Evolutionary conservation across 2,888 invertebrate genomes (phyloP), one percentile per base, ranked within the genome.

Genomic region (Caenorhabditis sp.): DNA sequence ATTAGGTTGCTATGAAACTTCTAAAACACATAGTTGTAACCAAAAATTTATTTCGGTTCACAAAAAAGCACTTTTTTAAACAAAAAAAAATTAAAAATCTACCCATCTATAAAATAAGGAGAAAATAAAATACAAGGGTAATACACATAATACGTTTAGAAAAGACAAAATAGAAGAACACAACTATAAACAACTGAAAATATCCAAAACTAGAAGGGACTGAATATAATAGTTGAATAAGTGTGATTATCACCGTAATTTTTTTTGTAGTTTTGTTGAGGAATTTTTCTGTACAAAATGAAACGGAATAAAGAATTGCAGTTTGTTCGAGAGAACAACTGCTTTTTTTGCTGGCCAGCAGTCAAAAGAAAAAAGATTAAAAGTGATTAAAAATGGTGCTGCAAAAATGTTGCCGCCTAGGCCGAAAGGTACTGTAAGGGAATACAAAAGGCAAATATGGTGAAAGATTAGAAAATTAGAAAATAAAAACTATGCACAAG

Each of bases 221-320:
- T 31, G 31, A 31, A 31, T 31, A 31, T 10, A 49, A 8, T 14
- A 49, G 20, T n/a, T 20, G 49, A 17, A 56, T 56, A 58, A 58
- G 57, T 58, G 57, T 36, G 27, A 31, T 17, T 20, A 58, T 36
- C 12, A 58, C 57, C 57, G 57, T 58, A 58, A 31, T 58, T 58
- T 58, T n/a, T 58, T 58, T 58, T 58, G 57, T 58, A 36, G 27
- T 58, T 58, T 58, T 58, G 26, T 26, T 56, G 1, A 8, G 27
- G 5, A 12, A 20, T 10, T 20, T 56, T 53, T 53, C 53, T 21
- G 12, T 21, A 50, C 17, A 50, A 50, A n/a, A 50, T 14, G n/a
- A 50, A 50, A n/a, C 12, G 4, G 31, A 31, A 31, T 4, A 31
- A 31, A 31, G 10, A 31, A 7, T 31, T 31, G 31, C 31, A 31